A percentile compares a stretch with the other conserved stretches of the same genome.
These are phyloP conservation scores for Masnerella sp. DNA, from an alignment of 2,888 invertebrate species.

Conservation along the genomic window DNA sequence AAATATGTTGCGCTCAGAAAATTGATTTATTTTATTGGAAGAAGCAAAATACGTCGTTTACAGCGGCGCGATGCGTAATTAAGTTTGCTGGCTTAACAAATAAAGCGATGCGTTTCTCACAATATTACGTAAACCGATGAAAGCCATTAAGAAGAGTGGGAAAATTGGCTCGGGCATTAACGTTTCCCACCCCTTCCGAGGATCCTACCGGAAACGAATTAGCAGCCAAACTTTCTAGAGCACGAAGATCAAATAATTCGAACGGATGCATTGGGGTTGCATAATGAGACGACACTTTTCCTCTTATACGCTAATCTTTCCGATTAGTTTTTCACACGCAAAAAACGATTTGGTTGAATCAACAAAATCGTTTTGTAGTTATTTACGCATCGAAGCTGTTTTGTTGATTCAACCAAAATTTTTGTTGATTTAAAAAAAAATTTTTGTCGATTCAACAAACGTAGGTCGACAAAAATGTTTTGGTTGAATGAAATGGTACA, in stretches of 20 bases:
- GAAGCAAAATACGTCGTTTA: not conserved
- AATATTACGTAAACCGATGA: constrained; percentile 38
- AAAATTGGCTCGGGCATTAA: constrained; percentile 21
- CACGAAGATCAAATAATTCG: constrained; percentile 21
- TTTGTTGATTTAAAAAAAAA: too few species aligned
- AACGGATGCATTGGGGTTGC: constrained; percentile 1
- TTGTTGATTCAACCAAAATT: too few species aligned
- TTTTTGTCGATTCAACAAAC: too few species aligned
- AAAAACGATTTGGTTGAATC: too few species aligned
- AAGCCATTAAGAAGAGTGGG: constrained; percentile 27
- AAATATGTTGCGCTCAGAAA: not conserved
- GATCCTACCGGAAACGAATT: not conserved
- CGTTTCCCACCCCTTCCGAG: not conserved
- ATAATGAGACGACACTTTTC: too few species aligned
- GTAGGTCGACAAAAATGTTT: too few species aligned
- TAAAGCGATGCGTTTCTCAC: constrained; percentile 39
- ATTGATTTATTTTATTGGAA: not conserved
- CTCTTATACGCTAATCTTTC: too few species aligned
- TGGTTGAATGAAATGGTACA: too few species aligned
- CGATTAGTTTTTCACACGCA: too few species aligned
- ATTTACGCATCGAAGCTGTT: too few species aligned
- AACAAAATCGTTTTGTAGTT: too few species aligned
- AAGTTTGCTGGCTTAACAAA: constrained; percentile 13
- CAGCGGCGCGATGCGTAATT: not conserved
- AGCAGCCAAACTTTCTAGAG: constrained; percentile 30